phyloP scores from a whole-genome alignment of 1,140 invertebrate genomes.

The Maniola jurtina region DNA sequence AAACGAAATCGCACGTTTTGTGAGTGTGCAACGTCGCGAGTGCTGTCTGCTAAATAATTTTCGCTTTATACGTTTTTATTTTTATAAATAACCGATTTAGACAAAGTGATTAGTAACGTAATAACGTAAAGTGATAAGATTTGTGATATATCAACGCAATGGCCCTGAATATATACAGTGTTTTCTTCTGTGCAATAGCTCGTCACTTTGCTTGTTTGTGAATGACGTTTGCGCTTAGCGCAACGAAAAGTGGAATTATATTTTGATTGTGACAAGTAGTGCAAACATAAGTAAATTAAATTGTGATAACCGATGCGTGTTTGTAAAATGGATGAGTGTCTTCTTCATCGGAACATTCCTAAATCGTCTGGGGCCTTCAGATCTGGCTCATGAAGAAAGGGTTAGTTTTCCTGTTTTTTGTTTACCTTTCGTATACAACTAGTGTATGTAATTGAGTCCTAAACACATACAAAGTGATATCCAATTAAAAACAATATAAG shows the following conservation, averaged over 20 bases:
- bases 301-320: constrained; percentile 69
- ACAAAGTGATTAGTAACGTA: constrained; percentile 66
- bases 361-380: constrained; percentile 66
- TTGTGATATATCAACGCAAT: constrained; percentile 69
- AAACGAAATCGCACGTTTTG: constrained; percentile 71
- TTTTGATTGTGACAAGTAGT: constrained; percentile 76
- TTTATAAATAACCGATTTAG: constrained; percentile 71
- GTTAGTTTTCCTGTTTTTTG: constrained; percentile 74
- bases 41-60: constrained; percentile 70
- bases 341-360: constrained; percentile 65
- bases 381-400: constrained; percentile 78
- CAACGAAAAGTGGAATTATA: constrained; percentile 77
- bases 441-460: not conserved
- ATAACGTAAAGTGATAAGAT: constrained; percentile 70
- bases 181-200: constrained; percentile 73
- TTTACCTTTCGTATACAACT: constrained; percentile 45
- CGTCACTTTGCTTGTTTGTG: constrained; percentile 76
- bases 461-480: not conserved
- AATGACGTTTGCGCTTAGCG: constrained; percentile 78
- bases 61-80: constrained; percentile 77
- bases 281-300: constrained; percentile 67
- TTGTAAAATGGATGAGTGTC: constrained; percentile 75
- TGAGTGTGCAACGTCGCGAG: constrained; percentile 75
- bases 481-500: not conserved
- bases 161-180: constrained; percentile 66